A percentile compares a stretch with the other conserved stretches of the same genome.
phyloP scores from a whole-genome alignment of 2,888 invertebrate genomes.

The Stenichneumon culpator region DNA sequence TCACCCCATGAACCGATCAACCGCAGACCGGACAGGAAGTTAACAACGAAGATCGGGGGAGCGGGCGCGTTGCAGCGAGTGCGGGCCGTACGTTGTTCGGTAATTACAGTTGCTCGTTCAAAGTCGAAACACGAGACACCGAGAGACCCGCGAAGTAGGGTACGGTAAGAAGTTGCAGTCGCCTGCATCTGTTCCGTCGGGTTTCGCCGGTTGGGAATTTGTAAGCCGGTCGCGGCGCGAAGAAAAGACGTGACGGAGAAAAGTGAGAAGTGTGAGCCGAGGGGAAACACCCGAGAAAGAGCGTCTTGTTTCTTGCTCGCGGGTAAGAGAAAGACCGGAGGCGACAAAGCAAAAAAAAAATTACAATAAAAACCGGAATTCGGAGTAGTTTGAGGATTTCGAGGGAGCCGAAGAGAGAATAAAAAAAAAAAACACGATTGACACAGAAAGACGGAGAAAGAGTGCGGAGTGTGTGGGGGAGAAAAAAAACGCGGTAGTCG shows the following conservation, averaged over 20 bases:
- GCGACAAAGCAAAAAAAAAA: not conserved
- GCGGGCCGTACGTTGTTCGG: slow-evolving; percentile 18
- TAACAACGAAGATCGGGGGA: slow-evolving; percentile 17
- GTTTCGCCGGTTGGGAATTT: slow-evolving; percentile 53
- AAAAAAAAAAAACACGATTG: slow-evolving; percentile 34
- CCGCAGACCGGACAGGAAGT: slow-evolving; percentile 13
- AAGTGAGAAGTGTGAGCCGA: slow-evolving; percentile 22
- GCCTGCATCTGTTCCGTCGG: slow-evolving; percentile 50
- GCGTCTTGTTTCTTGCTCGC: not conserved
- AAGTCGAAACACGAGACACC: slow-evolving; percentile 60
- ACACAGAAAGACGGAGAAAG: slow-evolving; percentile 34
- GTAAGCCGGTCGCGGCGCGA: slow-evolving; percentile 30
- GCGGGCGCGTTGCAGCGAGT: not conserved
- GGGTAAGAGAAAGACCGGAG: not conserved
- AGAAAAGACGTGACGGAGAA: slow-evolving; percentile 34
- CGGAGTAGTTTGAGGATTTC: slow-evolving; percentile 4
- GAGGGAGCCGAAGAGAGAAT: slow-evolving; percentile 5
- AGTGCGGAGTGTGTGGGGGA: slow-evolving; percentile 1
- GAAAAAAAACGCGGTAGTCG: not conserved
- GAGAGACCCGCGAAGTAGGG: slow-evolving; percentile 4
- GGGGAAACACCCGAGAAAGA: slow-evolving; percentile 2
- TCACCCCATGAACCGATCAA: not conserved
- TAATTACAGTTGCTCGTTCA: slow-evolving; percentile 64
- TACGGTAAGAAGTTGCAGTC: slow-evolving; percentile 26
- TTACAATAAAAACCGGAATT: not conserved